Base-by-base conservation (phyloP, 2,888 invertebrate genomes). In the Nemurella pictetii region DNA sequence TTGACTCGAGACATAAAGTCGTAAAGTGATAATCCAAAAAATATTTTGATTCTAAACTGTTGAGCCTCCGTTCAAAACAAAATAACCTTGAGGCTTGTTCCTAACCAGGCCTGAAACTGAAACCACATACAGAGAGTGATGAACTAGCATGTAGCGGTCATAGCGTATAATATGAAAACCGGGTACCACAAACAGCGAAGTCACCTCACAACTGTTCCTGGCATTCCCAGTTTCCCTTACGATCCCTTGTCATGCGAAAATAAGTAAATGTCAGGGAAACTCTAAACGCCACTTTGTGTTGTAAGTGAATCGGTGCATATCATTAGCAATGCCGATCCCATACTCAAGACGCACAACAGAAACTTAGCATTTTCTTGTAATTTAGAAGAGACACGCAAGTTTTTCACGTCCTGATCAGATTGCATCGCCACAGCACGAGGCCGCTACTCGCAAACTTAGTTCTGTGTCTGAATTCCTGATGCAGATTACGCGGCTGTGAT, bases 201-300 rank as follows among this genome's bases (percentile, higher is more conserved):
- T 30, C 29, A 30, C 80, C 28, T 28, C 29, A 25, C 29, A 7
- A 75, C n/a, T 75, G 27, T 75, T 75, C 75, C 15, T 28, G 12
- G 2, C 55, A 55, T 55, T 55, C 55, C 12, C 75, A 75, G 20
- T 28, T 75, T 75, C 27, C 75, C 26, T 75, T 75, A 75, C 26
- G 75, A 27, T 75, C 12, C 75, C 27, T n/a, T 75, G 26, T 75
- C 75, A 75, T 26, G 75, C 75, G 75, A 75, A 75, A 55, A 25
- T 75, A 75, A 75, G 75, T 25, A 75, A 4, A 27, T 4, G 75
- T 27, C 75, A n/a, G 55, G 55, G 26, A 26, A 75, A 75, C 26
- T 28, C 26, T 75, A 75, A 75, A 75, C 75, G 75, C 26, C 75
- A 75, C 75, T 75, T 75, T 75, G 75, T 75, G n/a, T 75, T 75